Percentiles rank a stretch among this genome's conserved stretches.
Conservation (phyloP, 2,888 invertebrate species). For the Subacronicta megacephala region DNA sequence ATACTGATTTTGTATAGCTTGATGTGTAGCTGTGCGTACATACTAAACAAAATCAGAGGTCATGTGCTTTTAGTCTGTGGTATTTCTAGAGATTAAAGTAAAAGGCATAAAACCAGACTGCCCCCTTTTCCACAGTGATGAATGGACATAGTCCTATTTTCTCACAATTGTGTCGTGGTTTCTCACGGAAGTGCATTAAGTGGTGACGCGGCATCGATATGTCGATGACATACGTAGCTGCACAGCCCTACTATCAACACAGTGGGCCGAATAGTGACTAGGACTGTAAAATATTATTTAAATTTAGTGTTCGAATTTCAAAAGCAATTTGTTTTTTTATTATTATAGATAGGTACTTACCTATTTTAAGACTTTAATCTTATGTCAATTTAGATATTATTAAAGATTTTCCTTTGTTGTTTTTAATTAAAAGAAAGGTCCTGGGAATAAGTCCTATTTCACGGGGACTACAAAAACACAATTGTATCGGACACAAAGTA, state of each 20-base stretch:
- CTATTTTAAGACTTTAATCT: no score
- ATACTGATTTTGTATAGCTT: no score
- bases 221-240: conserved; percentile 44
- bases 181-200: conserved; percentile 66
- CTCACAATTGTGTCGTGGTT: conserved; percentile 59
- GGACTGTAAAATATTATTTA: background rate
- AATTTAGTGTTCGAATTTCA: background rate
- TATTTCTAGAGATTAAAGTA: conserved; percentile 33
- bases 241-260: conserved; percentile 37
- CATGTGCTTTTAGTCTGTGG: background rate
- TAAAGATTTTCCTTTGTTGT: no score
- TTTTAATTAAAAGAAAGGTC: no score
- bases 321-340: background rate
- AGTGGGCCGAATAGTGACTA: conserved; percentile 14
- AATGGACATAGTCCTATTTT: conserved; percentile 49
- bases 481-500: no score
- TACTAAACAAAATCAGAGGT: background rate
- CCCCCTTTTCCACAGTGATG: conserved; percentile 27
- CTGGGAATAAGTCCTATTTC: no score
- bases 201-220: conserved; percentile 48
- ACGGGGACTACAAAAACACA: no score
- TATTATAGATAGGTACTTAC: no score
- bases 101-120: conserved; percentile 23
- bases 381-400: no score
- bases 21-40: no score